Evolutionary conservation across 2,888 invertebrate species (phyloP), one percentile per base, ranked within the genome.

Genomic region (Ditula angustiorana): DNA sequence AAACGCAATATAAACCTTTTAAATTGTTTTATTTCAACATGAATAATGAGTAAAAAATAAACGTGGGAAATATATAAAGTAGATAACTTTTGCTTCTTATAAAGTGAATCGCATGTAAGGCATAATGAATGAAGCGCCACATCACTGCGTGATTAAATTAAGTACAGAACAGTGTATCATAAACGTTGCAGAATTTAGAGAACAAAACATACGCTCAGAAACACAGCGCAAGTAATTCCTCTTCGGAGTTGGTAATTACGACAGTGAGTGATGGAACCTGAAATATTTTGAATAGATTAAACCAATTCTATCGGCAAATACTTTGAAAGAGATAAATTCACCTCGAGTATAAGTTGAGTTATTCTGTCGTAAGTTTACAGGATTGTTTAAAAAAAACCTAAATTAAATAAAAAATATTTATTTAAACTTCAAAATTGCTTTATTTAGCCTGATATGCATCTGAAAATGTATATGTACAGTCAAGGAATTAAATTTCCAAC

Each of bases 221-320:
- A 60, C 41, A 59, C 21, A 60, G 52, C 60, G 41, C 63, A 58
- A 57, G 63, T 50, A 63, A 63, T 63, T 63, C 50, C 57, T 58
- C 41, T 44, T 44, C 57, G 30, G 28, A 57, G 50, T 63, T 41
- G 49, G 49, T 57, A 63, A 63, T 63, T 63, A 63, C 41, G 63
- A 63, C 63, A 63, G 63, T 58, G 63, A 63, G 41, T 49, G 63
- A 63, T 63, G 49, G 35, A 52, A 30, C 13, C 41, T 60, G 21
- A 30, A 52, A 52, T 50, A 49, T 49, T 50, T 37, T 28, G 13
- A 50, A 41, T 50, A 13, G 49, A 11, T 50, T 3, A 50, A 50
- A 11, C 26, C 28, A 28, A 50, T 50, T 50, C 19, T 11, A 16
- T 24, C 28, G 28, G 8, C 28, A 28, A 30, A 28, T 30, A 28